Percentiles rank a stretch among this genome's conserved stretches.
phyloP scores from a whole-genome alignment of 2,888 invertebrate species.

The Mellilla xanthometata region DNA sequence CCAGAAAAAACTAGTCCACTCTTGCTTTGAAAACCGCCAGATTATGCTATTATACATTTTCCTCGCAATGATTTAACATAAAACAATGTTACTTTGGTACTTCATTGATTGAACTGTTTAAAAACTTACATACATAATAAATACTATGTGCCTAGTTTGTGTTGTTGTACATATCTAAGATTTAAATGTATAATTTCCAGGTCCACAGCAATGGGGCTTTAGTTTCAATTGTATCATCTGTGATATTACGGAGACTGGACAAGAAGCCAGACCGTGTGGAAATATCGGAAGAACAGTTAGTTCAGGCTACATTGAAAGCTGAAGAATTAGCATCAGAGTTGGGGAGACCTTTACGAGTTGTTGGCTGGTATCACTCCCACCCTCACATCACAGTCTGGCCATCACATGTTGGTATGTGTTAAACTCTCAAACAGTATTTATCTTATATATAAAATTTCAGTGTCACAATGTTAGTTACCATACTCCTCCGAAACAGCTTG shows the following conservation, averaged over 20 bases:
- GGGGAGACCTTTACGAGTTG: constrained; percentile 86
- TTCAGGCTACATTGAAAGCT: constrained; percentile 86
- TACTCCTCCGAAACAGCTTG: no score
- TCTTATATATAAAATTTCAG: no score
- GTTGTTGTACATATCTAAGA: no score
- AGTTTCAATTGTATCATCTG: constrained; percentile 88
- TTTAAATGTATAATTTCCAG: constrained; percentile 62
- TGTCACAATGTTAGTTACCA: no score
- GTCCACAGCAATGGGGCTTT: constrained; percentile 81
- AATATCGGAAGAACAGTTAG: constrained; percentile 91
- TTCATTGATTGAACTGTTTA: no score
- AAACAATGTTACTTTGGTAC: no score
- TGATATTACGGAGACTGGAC: constrained; percentile 89
- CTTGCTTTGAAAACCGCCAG: no score
- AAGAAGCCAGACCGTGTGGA: constrained; percentile 93
- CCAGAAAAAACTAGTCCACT: no score
- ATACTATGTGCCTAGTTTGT: no score
- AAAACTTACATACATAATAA: no score
- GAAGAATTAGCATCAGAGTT: constrained; percentile 85
- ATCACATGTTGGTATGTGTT: constrained; percentile 89
- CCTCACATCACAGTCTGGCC: constrained; percentile 95
- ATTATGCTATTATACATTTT: no score
- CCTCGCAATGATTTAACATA: no score
- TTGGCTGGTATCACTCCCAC: constrained; percentile 96
- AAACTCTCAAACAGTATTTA: not conserved